Evolutionary conservation across 2,113 vertebrate species (phyloP).

Genomic region (Myxocyprinus asiaticus): DNA sequence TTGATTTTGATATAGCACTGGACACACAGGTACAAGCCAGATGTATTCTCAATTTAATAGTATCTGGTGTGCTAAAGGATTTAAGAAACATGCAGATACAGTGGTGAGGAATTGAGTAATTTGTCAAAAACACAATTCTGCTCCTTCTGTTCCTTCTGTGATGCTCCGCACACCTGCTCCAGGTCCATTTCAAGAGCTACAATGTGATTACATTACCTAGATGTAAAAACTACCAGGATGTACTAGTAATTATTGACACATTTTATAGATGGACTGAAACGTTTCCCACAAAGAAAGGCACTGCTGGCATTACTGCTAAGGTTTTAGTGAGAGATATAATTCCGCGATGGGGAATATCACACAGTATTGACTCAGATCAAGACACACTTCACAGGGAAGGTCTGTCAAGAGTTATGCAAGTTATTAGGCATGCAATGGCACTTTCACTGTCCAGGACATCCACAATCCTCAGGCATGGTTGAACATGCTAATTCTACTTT

Average conservation of each 20-base stretch:
- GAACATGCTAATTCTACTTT: neutral
- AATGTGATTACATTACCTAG: neutral
- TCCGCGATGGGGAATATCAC: neutral
- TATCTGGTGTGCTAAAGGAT: neutral
- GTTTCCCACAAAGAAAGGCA: constrained; percentile 1
- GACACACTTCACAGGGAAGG: too few species aligned
- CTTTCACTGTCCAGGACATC: neutral
- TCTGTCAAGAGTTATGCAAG: neutral
- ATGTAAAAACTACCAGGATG: too few species aligned
- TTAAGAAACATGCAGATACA: neutral
- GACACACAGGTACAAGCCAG: neutral
- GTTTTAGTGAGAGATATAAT: neutral
- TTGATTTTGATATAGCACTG: too few species aligned
- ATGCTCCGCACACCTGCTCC: neutral
- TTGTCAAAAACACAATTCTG: neutral
- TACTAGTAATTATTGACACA: too few species aligned
- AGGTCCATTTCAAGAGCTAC: neutral
- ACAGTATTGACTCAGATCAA: constrained; percentile 8
- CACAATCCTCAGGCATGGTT: neutral
- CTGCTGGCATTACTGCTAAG: neutral
- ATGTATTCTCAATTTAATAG: neutral
- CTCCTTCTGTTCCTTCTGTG: too few species aligned
- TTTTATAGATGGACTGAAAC: neutral
- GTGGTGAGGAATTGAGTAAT: neutral
- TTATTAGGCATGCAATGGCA: neutral